Evolutionary conservation across 1,140 invertebrate species (phyloP), one percentile per base, ranked within the genome.

Genomic region (Acromyrmex charruanus): DNA sequence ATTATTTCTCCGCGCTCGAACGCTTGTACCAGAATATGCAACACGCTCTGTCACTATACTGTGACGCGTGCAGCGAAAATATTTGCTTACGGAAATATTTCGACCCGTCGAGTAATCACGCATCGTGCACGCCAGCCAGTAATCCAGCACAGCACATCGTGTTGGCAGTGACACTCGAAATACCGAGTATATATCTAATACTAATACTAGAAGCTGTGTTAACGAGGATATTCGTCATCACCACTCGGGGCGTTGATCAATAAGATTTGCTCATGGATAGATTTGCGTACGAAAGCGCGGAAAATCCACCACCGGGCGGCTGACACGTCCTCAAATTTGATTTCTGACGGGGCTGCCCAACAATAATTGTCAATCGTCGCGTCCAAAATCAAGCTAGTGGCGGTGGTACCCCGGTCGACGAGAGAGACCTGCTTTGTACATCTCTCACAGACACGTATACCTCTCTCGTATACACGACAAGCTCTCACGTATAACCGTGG

Each of bases 261-360:
- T 84, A 84, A 61, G 69, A 84, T 84, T 84, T 51, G 39, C 53
- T 25, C 80, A 14, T 16, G 18, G 39, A 74, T 51, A 49, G 53
- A 72, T 82, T 18, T 53, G 66, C 53, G 53, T 72, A 35, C n/a
- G 49, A 81, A 69, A 71, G 39, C 69, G 53, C 55, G 77, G 49
- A 49, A 81, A 80, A 81, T 21, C n/a, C 31, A n/a, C 49, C 66
- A 39, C n/a, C 28, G 51, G 4, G 18, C 16, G 39, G 14, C 9
- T 74, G 80, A 84, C 80, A 75, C 69, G 55, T 75, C 80, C 69
- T 84, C 39, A 74, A 84, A 84, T 84, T 84, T 84, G 55, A 84
- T 84, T 63, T 84, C 80, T 84, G 80, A 44, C 55, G 44, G 59
- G 28, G 39, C 68, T 21, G 61, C 49, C 44, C 53, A 51, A 74